Base-by-base conservation (phyloP, 2,113 vertebrate species). In the Corydoras maculifer region DNA sequence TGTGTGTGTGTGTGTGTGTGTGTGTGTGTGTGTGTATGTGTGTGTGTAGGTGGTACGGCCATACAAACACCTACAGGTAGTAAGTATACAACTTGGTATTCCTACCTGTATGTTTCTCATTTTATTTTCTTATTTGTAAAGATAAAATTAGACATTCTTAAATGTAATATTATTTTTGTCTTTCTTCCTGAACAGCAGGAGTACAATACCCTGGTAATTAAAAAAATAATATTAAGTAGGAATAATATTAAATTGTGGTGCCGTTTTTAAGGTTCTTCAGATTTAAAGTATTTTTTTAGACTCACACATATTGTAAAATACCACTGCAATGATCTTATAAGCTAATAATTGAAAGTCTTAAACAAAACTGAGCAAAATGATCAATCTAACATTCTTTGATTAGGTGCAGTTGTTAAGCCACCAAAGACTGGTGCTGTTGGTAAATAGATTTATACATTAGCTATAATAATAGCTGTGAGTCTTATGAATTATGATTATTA, bases 371-470 rank as follows among this genome's bases (percentile, higher is more conserved):
- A 43, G 7, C 4, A 43, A 43, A 43, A 5, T 43, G 35, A 43
- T 43, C 7, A 43, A 4, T 5, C 32, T 43, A 43, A 43, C 35
- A 43, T 43, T 35, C 3, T 15, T 31, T 62, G 69, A 50, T 78
- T 69, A 62, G 83, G 79, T 32, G 49, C 80, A 65, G 76, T 73
- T 29, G 78, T 50, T 43, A 88, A 90, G 84, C 62, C 80, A 57
- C 83, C 87, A 25, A 90, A 88, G 80, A 82, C 81, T 49, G 73
- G 80, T 78, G 86, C 29, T 48, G 30, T 60, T 8, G 72, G 72
- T 50, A 62, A 74, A 62, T 11, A 32, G 15, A 60, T 18, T 3
- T 51, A 67, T 8, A 49, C 11, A n/a, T 61, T 11, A 11, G 18
- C 2, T 13, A 13, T 6, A 8, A 48, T 49, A 12, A 48, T 1